A percentile compares a stretch with the other conserved stretches of the same genome.
These are phyloP conservation scores for Paralvinella palmiformis DNA, from an alignment of 1,140 invertebrate species.

Conservation along the genomic window DNA sequence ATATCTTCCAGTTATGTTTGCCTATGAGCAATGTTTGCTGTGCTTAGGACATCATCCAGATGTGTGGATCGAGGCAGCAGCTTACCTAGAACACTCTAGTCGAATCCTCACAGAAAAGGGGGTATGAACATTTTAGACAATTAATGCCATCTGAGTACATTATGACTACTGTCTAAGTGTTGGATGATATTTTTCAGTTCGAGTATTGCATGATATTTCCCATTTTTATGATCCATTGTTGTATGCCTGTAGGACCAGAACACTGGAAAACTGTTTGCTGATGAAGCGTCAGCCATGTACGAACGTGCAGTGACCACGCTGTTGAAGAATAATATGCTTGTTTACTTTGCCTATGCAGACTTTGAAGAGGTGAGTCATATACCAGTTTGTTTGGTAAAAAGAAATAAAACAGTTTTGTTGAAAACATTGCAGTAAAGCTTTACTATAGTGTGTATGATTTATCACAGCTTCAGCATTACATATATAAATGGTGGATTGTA, in stretches of 20 bases:
- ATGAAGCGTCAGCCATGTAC: constrained; percentile 89
- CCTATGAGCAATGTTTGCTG: constrained; percentile 93
- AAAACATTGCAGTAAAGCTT: too few relatives aligned
- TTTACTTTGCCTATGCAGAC: constrained; percentile 98
- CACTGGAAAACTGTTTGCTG: constrained; percentile 60
- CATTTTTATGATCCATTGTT: neutral
- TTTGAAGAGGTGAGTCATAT: constrained; percentile 74
- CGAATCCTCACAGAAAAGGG: constrained; percentile 91
- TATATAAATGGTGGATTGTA: too few relatives aligned
- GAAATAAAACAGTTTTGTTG: too few relatives aligned
- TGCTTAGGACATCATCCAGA: constrained; percentile 96
- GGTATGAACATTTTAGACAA: constrained; percentile 39
- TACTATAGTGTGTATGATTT: too few relatives aligned
- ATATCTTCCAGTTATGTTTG: constrained; percentile 79
- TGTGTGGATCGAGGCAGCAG: constrained; percentile 97
- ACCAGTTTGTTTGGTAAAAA: too few relatives aligned
- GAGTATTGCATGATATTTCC: neutral
- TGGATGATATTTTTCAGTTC: too few relatives aligned
- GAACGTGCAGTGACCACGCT: constrained; percentile 77
- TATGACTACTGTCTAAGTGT: neutral
- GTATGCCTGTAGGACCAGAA: constrained; percentile 1
- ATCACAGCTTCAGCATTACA: too few relatives aligned
- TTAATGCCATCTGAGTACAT: neutral
- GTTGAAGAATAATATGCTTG: constrained; percentile 82
- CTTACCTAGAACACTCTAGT: constrained; percentile 89